A percentile compares a stretch with the other conserved stretches of the same genome.
These are phyloP conservation scores for Cladopsammia gracilis DNA, from an alignment of 64 coral and sea anemone species.

Conservation along the genomic window DNA sequence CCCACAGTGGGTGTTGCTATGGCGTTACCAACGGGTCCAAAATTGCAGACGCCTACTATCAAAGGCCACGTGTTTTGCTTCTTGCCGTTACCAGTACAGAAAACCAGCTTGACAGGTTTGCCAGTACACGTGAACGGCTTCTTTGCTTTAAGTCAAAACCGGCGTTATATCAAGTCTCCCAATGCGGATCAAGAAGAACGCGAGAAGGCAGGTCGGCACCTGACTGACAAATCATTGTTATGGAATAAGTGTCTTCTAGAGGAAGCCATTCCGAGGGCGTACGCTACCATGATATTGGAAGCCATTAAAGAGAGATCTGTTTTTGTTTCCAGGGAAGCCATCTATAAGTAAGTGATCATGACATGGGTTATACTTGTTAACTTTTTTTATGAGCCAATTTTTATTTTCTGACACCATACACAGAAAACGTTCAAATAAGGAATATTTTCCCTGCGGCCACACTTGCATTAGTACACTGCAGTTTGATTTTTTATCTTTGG, in stretches of 20 bases:
- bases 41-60: background rate
- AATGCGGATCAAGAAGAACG: constrained; percentile 79
- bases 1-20: constrained; percentile 17
- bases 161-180: constrained; percentile 88
- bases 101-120: constrained; percentile 86
- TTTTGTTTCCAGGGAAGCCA: background rate
- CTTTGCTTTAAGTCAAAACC: constrained; percentile 92
- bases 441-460: no score
- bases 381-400: no score
- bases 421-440: no score
- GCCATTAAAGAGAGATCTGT: background rate
- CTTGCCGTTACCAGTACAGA: constrained; percentile 90
- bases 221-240: constrained; percentile 79
- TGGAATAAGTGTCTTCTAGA: constrained; percentile 86
- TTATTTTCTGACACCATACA: no score
- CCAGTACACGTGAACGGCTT: constrained; percentile 97
- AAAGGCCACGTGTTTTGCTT: constrained; percentile 87
- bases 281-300: constrained; percentile 63
- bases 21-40: background rate
- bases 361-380: no score
- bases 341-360: constrained; percentile 38
- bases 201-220: background rate
- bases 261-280: constrained; percentile 81
- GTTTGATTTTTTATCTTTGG: no score
- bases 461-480: no score